phyloP scores from a whole-genome alignment of 2,113 vertebrate species.

The Carettochelys insculpta region DNA sequence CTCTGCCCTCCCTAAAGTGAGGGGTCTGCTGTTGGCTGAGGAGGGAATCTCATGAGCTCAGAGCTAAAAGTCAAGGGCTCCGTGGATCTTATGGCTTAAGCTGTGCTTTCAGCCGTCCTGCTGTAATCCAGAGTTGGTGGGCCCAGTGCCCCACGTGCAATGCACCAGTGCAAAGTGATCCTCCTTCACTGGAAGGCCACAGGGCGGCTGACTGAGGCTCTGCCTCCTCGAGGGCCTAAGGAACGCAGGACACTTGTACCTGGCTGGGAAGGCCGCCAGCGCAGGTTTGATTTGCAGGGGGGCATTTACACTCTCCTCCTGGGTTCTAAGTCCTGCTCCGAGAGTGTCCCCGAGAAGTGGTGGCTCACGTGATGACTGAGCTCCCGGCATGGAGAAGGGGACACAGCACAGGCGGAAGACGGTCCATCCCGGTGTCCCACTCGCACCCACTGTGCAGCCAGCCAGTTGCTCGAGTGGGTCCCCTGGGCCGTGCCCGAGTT shows the following conservation, averaged over 20 bases:
- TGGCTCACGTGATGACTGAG: too few relatives aligned
- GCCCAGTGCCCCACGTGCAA: neutral
- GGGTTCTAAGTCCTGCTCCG: too few relatives aligned
- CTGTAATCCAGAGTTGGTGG: neutral
- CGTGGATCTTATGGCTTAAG: neutral
- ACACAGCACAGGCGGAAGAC: too few relatives aligned
- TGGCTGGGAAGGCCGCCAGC: fast-evolving
- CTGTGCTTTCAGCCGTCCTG: neutral
- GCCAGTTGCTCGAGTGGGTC: too few relatives aligned
- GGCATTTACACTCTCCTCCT: neutral
- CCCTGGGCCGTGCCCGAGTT: too few relatives aligned
- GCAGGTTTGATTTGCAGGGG: neutral
- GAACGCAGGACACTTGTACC: neutral
- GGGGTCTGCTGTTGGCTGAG: neutral
- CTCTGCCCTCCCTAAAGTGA: neutral
- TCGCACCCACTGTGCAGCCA: too few relatives aligned
- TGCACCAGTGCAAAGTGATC: neutral
- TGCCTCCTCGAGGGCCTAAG: too few relatives aligned
- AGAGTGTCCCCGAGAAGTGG: neutral
- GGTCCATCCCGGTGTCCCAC: too few relatives aligned
- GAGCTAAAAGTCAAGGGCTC: neutral
- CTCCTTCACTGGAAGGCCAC: neutral
- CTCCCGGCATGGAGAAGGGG: too few relatives aligned
- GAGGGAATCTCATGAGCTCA: neutral
- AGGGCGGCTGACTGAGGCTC: too few relatives aligned